phyloP scores from a whole-genome alignment of 2,888 invertebrate genomes.

The Plusia festucae region DNA sequence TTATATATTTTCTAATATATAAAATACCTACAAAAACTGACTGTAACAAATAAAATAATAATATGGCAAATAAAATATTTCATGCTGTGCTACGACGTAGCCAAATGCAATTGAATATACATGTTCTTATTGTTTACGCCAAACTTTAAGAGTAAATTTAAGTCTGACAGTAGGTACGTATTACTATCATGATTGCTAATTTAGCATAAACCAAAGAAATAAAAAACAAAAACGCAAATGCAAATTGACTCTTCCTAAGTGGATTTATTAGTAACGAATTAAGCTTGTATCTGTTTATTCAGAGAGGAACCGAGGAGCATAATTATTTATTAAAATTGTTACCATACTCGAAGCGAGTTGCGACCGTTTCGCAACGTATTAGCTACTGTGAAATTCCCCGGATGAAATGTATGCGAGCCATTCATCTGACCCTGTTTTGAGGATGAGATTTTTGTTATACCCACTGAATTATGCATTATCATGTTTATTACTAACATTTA shows the following conservation, averaged over 20 bases:
- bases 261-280: slow-evolving; percentile 68
- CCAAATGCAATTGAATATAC: not conserved
- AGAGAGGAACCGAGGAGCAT: slow-evolving; percentile 68
- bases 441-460: slow-evolving; percentile 58
- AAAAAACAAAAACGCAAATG: slow-evolving; percentile 16
- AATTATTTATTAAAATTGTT: slow-evolving; percentile 87
- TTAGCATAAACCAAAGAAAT: not conserved
- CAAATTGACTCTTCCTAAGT: slow-evolving; percentile 44
- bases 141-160: not conserved
- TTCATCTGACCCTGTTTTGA: slow-evolving; percentile 55
- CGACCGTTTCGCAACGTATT: slow-evolving; percentile 64
- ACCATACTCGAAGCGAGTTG: slow-evolving; percentile 69
- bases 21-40: too few species aligned
- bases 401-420: slow-evolving; percentile 64
- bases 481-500: slow-evolving; percentile 53
- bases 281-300: slow-evolving; percentile 77
- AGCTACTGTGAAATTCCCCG: slow-evolving; percentile 70
- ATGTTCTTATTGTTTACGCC: not conserved
- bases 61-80: not conserved
- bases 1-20: too few species aligned
- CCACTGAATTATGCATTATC: slow-evolving; percentile 52
- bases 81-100: not conserved
- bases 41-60: not conserved
- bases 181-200: not conserved
- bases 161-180: not conserved